phyloP scores from a whole-genome alignment of 2,888 invertebrate species.

The Drosophila prolongata region DNA sequence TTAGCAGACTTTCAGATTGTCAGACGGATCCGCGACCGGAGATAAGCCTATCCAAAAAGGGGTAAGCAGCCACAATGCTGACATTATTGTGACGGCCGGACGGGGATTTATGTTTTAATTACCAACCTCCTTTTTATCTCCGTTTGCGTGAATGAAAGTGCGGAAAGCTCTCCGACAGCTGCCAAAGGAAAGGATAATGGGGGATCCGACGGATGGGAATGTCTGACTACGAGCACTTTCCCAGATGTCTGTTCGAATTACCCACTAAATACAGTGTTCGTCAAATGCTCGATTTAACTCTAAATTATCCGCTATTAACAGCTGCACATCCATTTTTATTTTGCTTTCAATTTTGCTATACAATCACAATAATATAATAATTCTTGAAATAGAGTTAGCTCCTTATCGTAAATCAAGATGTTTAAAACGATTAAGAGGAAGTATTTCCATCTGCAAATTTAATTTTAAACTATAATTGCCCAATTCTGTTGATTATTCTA shows the following conservation, averaged over 20 bases:
- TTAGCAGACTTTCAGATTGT: conserved; percentile 67
- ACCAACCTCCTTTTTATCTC: conserved; percentile 43
- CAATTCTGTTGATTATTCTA: background rate
- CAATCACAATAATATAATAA: no score
- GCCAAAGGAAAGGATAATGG: conserved; percentile 66
- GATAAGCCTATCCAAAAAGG: conserved; percentile 51
- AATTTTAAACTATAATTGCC: background rate
- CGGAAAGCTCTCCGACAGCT: conserved; percentile 24
- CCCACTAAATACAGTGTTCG: background rate
- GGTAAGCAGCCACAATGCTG: conserved; percentile 32
- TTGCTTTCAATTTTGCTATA: background rate
- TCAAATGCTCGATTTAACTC: background rate
- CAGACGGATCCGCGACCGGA: conserved; percentile 40
- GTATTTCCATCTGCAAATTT: background rate
- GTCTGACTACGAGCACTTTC: conserved; percentile 35
- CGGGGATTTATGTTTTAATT: conserved; percentile 68
- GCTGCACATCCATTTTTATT: background rate
- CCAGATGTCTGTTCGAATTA: background rate
- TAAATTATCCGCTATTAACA: background rate
- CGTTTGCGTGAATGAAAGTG: conserved; percentile 49
- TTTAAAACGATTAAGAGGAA: no score
- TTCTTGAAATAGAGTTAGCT: no score
- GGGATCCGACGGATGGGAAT: conserved; percentile 16
- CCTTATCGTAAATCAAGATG: no score
- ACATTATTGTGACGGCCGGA: conserved; percentile 56